Conservation (phyloP, 2,888 invertebrate species). For the Dasysyrphus albostriatus region DNA sequence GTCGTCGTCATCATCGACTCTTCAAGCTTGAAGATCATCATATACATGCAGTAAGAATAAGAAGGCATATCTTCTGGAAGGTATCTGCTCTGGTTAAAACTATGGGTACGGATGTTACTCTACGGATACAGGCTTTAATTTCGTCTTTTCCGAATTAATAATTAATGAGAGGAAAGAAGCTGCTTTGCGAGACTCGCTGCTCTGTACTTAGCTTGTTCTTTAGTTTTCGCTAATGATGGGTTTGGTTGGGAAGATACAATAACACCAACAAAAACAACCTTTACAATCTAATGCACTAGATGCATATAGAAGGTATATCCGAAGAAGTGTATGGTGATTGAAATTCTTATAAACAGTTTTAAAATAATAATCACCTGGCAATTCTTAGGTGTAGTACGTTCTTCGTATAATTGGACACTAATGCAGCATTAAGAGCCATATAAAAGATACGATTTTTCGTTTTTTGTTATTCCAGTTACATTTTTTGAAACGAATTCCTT, state of each 20-base stretch:
- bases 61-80: conserved; percentile 5
- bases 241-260: conserved; percentile 39
- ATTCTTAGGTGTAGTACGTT: conserved; percentile 41
- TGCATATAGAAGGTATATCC: background rate
- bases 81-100: conserved; percentile 28
- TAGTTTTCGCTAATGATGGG: conserved; percentile 62
- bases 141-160: conserved; percentile 64
- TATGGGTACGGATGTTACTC: conserved; percentile 22
- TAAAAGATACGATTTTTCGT: conserved; percentile 43
- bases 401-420: conserved; percentile 64
- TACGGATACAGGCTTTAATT: conserved; percentile 50
- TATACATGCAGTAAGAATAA: background rate
- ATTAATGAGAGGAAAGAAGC: conserved; percentile 52
- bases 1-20: background rate
- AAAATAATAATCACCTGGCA: conserved; percentile 60
- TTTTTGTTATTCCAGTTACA: background rate
- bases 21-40: background rate
- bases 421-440: conserved; percentile 57
- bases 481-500: conserved; percentile 21
- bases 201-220: conserved; percentile 56
- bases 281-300: conserved; percentile 34
- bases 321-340: conserved; percentile 19
- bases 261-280: conserved; percentile 8
- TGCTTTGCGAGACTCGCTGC: background rate
- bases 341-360: conserved; percentile 56